Conservation (phyloP, 2,888 invertebrate genomes). For the Drosophila subquinaria region DNA sequence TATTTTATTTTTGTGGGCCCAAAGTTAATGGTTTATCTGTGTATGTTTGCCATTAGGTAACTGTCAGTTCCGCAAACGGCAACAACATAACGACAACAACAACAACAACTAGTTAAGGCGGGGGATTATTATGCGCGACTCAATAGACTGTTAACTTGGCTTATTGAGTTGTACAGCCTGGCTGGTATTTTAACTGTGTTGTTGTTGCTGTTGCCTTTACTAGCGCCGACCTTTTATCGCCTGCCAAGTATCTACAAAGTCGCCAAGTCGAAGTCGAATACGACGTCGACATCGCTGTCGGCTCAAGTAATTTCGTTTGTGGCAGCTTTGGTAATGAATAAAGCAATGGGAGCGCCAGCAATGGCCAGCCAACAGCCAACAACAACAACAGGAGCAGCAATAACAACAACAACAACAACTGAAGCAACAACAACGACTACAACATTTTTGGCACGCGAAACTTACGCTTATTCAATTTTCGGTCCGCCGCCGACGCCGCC, state of each 20-base stretch:
- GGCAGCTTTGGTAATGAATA: conserved; percentile 67
- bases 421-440: conserved; percentile 21
- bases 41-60: conserved; percentile 82
- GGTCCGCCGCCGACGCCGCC: conserved; percentile 44
- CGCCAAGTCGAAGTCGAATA: conserved; percentile 54
- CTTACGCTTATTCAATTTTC: conserved; percentile 80
- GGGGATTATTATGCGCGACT: conserved; percentile 57
- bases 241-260: conserved; percentile 76
- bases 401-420: conserved; percentile 15
- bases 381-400: conserved; percentile 10
- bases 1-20: conserved; percentile 31
- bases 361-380: conserved; percentile 22
- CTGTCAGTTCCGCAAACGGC: conserved; percentile 75
- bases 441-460: conserved; percentile 79
- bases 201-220: conserved; percentile 32
- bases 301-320: conserved; percentile 72
- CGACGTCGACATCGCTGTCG: conserved; percentile 42
- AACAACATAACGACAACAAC: conserved; percentile 27
- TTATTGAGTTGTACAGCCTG: conserved; percentile 73
- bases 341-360: conserved; percentile 69
- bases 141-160: conserved; percentile 80
- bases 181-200: conserved; percentile 11
- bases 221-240: conserved; percentile 72
- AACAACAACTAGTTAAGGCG: conserved; percentile 5
- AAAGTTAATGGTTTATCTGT: conserved; percentile 81